A percentile compares a stretch with the other conserved stretches of the same genome.
Conservation (phyloP, 2,888 invertebrate genomes). For the Leucophora obtusa region DNA sequence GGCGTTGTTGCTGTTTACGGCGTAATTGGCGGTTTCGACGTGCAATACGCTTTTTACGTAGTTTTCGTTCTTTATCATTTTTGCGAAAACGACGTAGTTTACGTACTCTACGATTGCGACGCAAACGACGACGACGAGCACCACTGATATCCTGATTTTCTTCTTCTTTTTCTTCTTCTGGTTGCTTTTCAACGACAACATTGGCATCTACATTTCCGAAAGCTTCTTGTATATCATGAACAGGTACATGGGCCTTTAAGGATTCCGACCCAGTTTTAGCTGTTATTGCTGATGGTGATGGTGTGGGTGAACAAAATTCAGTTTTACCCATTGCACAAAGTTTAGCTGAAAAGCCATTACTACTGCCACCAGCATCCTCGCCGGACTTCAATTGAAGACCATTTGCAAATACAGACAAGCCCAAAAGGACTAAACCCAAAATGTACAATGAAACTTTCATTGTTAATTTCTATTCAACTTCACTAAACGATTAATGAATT, state of each 20-base stretch:
- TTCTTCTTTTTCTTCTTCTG: neutral
- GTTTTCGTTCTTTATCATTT: too few species aligned
- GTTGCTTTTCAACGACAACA: too few species aligned
- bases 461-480: conserved; percentile 1
- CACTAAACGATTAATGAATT: neutral
- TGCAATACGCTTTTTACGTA: neutral
- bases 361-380: neutral
- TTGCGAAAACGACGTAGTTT: too few species aligned
- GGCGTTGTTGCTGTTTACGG: too few species aligned
- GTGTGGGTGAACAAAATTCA: neutral
- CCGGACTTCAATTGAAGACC: neutral
- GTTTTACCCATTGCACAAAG: conserved; percentile 18
- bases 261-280: too few species aligned
- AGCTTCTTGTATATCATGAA: too few species aligned
- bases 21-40: neutral
- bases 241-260: too few species aligned
- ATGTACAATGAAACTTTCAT: conserved; percentile 34
- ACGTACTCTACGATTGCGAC: too few species aligned
- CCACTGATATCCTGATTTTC: neutral
- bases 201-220: too few species aligned
- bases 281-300: neutral
- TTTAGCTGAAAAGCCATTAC: neutral
- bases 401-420: neutral
- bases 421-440: neutral
- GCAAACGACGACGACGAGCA: neutral